Evolutionary conservation across 37 sponge, comb jelly and placozoan species (phyloP).

Genomic region (Amphimedon queenslandica): DNA sequence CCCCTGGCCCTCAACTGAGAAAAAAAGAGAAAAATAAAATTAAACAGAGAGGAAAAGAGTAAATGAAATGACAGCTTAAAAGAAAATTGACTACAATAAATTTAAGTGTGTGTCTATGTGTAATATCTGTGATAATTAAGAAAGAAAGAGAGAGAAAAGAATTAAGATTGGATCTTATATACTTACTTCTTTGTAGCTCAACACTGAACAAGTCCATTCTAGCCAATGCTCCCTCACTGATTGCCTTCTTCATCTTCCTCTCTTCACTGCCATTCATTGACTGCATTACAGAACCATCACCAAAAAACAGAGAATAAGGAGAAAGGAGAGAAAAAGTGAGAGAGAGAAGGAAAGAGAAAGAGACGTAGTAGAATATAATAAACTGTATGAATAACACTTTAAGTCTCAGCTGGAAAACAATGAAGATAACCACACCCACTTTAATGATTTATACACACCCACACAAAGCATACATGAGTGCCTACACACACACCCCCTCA

Average conservation of each 20-base stretch:
- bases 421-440: no score
- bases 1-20: slow-evolving; percentile 14
- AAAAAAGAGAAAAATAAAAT: background rate
- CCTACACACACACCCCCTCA: no score
- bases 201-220: background rate
- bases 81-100: no score
- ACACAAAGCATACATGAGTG: no score
- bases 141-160: background rate
- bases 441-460: no score
- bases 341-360: no score
- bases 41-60: background rate
- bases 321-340: background rate
- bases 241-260: background rate
- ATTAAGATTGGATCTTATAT: background rate
- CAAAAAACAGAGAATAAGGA: background rate
- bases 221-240: background rate
- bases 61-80: background rate
- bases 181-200: background rate
- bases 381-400: no score
- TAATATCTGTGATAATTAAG: no score
- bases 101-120: no score
- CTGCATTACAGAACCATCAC: background rate
- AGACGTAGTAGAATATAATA: no score
- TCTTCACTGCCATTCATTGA: background rate
- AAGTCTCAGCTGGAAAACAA: no score